phyloP scores from a whole-genome alignment of 2,797 vertebrate species.

The Vireo griseus region DNA sequence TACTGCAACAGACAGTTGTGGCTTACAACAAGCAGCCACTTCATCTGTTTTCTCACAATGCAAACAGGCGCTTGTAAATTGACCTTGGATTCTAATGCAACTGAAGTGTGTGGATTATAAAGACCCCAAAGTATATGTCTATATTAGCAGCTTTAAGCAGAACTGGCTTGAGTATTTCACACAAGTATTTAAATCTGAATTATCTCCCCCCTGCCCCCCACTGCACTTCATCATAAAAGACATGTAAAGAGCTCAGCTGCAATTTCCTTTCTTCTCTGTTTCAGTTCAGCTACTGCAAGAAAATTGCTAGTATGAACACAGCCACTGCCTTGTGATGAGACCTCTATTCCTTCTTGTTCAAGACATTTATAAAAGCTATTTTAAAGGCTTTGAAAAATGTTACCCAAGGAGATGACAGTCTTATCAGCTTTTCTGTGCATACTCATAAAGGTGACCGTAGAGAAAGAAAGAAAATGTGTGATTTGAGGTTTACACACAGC shows the following conservation, averaged over 20 bases:
- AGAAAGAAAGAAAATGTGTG: not conserved
- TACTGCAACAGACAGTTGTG: not conserved
- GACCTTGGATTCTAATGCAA: not conserved
- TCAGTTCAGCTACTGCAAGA: not conserved
- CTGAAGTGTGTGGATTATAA: not conserved
- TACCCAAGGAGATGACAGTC: not conserved
- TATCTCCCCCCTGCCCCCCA: not conserved
- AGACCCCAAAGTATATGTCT: not conserved
- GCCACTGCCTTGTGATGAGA: not conserved
- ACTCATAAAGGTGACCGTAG: not conserved
- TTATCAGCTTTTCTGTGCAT: not conserved
- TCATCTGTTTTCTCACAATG: not conserved
- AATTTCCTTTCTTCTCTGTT: not conserved
- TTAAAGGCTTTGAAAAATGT: not conserved
- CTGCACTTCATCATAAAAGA: not conserved
- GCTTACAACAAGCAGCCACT: not conserved
- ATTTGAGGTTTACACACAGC: not conserved
- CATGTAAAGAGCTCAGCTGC: not conserved
- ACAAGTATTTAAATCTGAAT: not conserved
- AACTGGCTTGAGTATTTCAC: not conserved
- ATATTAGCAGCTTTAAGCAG: not conserved
- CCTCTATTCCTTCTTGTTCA: not conserved
- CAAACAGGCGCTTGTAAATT: not conserved
- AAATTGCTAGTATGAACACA: not conserved
- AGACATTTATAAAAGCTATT: not conserved